phyloP scores from a whole-genome alignment of 2,888 invertebrate genomes.

The Bibio marci region DNA sequence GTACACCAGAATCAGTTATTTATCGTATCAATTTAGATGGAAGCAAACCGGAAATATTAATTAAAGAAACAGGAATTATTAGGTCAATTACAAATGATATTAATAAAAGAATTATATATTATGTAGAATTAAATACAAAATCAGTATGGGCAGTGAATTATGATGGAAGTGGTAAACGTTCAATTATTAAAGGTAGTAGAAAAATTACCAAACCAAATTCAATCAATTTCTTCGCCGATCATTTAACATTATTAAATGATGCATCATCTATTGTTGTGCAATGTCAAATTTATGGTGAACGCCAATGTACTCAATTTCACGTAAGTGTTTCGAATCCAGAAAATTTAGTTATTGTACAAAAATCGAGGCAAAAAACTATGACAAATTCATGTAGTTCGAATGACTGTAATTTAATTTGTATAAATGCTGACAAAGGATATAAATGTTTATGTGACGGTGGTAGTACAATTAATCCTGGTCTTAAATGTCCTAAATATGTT shows the following conservation, averaged over 20 bases:
- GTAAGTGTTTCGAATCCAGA: conserved; percentile 31
- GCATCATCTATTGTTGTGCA: conserved; percentile 37
- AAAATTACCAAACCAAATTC: conserved; percentile 40
- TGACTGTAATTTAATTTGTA: conserved; percentile 43
- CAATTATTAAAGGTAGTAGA: conserved; percentile 29
- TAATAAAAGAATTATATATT: conserved; percentile 49
- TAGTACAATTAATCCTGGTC: conserved; percentile 20
- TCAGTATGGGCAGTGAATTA: conserved; percentile 35
- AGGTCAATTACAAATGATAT: conserved; percentile 33
- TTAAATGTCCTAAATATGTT: conserved; percentile 18
- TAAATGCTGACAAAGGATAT: conserved; percentile 31
- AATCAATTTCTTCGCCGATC: conserved; percentile 55
- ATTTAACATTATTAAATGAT: conserved; percentile 50
- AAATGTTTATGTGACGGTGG: conserved; percentile 41
- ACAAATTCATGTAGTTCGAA: conserved; percentile 34
- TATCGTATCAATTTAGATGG: conserved; percentile 39
- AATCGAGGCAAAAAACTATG: conserved; percentile 34
- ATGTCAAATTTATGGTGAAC: conserved; percentile 37
- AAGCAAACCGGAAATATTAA: conserved; percentile 27
- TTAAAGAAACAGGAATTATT: conserved; percentile 22
- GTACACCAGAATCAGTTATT: conserved; percentile 31
- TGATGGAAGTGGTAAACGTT: conserved; percentile 29
- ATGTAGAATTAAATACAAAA: conserved; percentile 45
- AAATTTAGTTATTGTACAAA: conserved; percentile 35
- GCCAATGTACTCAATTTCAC: conserved; percentile 31